These are phyloP conservation scores for Pachyramphus minor DNA, from an alignment of 2,113 vertebrate genomes.

Conservation along the genomic window DNA sequence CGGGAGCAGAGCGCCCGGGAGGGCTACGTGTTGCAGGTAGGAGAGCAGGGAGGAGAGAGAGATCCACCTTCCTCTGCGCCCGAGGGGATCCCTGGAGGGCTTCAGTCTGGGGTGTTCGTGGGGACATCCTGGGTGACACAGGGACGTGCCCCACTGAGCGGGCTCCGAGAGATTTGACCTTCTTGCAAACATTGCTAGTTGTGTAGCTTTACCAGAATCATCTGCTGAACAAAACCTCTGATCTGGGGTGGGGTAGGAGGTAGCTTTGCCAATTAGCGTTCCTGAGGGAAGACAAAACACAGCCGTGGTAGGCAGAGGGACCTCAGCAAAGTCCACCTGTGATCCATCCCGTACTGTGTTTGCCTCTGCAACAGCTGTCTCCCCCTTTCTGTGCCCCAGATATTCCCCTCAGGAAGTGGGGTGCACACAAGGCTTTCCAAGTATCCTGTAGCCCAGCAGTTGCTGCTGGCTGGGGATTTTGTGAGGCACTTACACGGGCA, in stretches of 20 bases:
- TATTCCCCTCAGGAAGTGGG: neutral
- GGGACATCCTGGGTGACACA: neutral
- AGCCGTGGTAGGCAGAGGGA: neutral
- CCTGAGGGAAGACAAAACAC: neutral
- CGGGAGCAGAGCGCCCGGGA: constrained; percentile 90
- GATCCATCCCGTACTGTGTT: neutral
- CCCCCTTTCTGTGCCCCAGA: neutral
- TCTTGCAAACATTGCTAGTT: neutral
- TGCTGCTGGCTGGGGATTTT: neutral
- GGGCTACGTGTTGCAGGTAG: constrained; percentile 95
- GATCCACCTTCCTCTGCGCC: neutral
- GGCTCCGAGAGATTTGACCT: neutral
- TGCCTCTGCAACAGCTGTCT: neutral
- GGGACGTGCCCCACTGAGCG: neutral
- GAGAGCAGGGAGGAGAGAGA: constrained; percentile 19
- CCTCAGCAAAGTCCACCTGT: neutral
- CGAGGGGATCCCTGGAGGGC: neutral
- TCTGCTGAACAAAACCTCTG: neutral
- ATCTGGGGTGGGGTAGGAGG: neutral
- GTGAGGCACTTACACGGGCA: fast-evolving
- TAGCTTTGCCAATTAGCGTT: neutral
- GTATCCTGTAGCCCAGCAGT: neutral
- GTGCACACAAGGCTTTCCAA: neutral
- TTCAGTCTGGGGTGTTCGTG: neutral
- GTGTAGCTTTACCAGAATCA: neutral